phyloP scores from a whole-genome alignment of 2,888 invertebrate species.

The Pocota personata region DNA sequence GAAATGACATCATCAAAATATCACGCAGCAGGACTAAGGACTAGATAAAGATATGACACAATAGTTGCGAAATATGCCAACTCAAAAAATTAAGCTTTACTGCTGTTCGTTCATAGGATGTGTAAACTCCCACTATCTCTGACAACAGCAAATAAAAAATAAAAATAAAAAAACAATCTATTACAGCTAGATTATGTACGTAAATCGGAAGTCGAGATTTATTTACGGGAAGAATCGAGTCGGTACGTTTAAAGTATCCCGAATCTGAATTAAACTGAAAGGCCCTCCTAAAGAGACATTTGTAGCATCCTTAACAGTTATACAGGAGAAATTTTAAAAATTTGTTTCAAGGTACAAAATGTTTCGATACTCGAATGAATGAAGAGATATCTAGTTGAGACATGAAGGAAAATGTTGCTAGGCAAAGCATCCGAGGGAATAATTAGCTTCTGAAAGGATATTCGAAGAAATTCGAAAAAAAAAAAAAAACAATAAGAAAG shows the following conservation, averaged over 20 bases:
- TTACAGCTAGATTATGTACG: conserved; percentile 15
- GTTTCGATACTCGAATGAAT: conserved; percentile 47
- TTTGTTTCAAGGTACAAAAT: not conserved
- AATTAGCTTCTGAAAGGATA: not conserved
- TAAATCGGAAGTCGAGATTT: not conserved
- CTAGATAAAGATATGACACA: conserved; percentile 26
- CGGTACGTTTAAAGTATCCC: conserved; percentile 58
- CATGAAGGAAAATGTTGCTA: not conserved
- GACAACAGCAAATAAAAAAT: not conserved
- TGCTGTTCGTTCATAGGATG: not conserved
- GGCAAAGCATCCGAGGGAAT: not conserved
- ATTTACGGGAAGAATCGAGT: conserved; percentile 6
- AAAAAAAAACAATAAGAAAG: not conserved
- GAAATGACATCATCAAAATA: conserved; percentile 60
- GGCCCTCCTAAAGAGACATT: conserved; percentile 43
- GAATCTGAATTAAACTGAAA: conserved; percentile 63
- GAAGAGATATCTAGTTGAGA: not conserved
- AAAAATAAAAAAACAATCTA: not conserved
- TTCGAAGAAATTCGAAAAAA: not conserved
- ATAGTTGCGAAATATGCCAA: conserved; percentile 5
- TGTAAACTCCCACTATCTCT: not conserved
- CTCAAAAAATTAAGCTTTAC: conserved; percentile 3
- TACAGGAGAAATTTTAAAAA: not conserved
- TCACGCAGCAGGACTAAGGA: conserved; percentile 25
- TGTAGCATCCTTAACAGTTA: conserved; percentile 48